Conservation (phyloP, 2,888 invertebrate genomes). For the Zaprionus lineosus region DNA sequence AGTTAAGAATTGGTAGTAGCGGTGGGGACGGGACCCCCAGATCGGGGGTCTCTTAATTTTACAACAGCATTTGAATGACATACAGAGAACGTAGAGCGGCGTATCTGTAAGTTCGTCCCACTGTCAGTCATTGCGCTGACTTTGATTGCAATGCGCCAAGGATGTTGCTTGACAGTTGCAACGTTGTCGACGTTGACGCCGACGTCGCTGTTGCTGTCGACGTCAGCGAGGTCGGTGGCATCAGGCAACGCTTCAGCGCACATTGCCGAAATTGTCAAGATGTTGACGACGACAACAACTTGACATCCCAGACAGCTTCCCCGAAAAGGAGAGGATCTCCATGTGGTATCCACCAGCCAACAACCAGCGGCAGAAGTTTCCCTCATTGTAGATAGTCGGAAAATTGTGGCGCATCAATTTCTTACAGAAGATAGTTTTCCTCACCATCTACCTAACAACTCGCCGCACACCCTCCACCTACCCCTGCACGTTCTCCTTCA, state of each 20-base stretch:
- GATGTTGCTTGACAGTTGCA: constrained; percentile 44
- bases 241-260: constrained; percentile 61
- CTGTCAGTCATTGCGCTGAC: constrained; percentile 71
- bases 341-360: no score
- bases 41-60: constrained; percentile 46
- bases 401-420: constrained; percentile 63
- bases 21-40: no score
- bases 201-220: no score
- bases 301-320: constrained; percentile 10
- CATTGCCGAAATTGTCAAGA: constrained; percentile 73
- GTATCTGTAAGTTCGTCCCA: constrained; percentile 60
- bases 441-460: no score
- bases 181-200: no score
- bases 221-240: constrained; percentile 9
- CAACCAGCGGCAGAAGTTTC: no score
- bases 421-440: constrained; percentile 32
- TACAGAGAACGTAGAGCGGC: constrained; percentile 34
- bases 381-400: constrained; percentile 28
- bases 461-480: background rate
- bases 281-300: constrained; percentile 31
- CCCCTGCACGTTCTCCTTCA: background rate
- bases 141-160: constrained; percentile 77
- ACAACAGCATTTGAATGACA: constrained; percentile 75
- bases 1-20: no score
- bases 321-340: no score